Percentiles rank a stretch among this genome's conserved stretches.
These are phyloP conservation scores for Labia minor DNA, from an alignment of 2,888 invertebrate genomes.

Conservation along the genomic window DNA sequence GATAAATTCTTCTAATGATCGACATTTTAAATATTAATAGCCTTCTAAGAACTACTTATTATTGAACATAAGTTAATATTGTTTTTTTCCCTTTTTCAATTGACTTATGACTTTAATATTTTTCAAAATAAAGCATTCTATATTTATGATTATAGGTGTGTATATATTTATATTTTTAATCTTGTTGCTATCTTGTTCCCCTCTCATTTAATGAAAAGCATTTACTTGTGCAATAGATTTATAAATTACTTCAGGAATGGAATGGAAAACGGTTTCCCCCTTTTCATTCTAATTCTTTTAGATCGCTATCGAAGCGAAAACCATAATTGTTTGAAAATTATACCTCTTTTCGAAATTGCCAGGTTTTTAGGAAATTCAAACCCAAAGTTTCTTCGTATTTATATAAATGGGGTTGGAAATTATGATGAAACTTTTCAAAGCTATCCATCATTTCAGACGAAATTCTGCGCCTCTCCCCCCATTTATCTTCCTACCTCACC, in stretches of 20 bases:
- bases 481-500: too few relatives aligned
- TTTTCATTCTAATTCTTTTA: slow-evolving; percentile 3
- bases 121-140: too few relatives aligned
- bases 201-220: not conserved
- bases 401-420: slow-evolving; percentile 8
- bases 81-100: too few relatives aligned
- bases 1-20: too few relatives aligned
- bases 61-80: too few relatives aligned
- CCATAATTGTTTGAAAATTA: slow-evolving; percentile 7
- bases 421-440: slow-evolving; percentile 13
- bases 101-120: too few relatives aligned
- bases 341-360: not conserved
- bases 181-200: too few relatives aligned
- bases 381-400: not conserved
- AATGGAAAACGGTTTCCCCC: not conserved
- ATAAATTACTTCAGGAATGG: not conserved
- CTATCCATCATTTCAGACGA: not conserved
- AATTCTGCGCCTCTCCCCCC: too few relatives aligned
- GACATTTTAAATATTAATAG: too few relatives aligned
- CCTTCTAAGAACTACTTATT: too few relatives aligned
- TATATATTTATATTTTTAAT: too few relatives aligned
- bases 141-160: too few relatives aligned
- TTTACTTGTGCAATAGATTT: not conserved
- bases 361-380: not conserved
- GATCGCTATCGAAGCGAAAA: slow-evolving; percentile 7